Evolutionary conservation across 2,113 vertebrate species (phyloP).

Genomic region (Numida meleagris): DNA sequence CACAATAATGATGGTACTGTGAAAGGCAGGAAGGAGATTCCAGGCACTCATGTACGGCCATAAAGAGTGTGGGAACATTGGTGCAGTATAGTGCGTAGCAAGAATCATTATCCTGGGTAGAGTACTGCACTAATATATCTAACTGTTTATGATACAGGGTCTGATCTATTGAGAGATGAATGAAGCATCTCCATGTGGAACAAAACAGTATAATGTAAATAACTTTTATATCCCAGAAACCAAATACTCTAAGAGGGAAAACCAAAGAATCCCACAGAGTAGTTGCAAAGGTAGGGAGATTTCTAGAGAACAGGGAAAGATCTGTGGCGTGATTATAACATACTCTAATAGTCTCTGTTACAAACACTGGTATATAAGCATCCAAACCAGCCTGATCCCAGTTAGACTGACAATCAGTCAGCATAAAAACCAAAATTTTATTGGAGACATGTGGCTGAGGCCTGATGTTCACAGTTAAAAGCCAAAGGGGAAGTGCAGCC

Average conservation of each 20-base stretch:
- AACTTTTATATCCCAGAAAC: not conserved
- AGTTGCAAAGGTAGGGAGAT: not conserved
- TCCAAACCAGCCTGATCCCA: not conserved
- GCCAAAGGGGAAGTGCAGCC: not conserved
- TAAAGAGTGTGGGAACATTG: not conserved
- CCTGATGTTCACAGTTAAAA: not conserved
- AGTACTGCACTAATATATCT: not conserved
- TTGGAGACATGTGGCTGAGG: not conserved
- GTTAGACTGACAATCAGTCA: not conserved
- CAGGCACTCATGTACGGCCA: not conserved
- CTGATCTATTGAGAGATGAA: not conserved
- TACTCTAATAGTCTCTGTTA: not conserved
- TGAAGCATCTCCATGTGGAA: not conserved
- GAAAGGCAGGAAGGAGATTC: not conserved
- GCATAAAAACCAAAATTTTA: not conserved
- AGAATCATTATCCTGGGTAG: not conserved
- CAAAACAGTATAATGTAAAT: not conserved
- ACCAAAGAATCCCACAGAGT: not conserved
- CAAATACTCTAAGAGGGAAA: not conserved
- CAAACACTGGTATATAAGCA: fast-evolving
- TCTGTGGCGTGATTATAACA: not conserved
- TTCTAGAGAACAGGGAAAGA: not conserved
- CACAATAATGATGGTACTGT: not conserved
- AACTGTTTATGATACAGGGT: not conserved
- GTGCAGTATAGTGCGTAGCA: not conserved